Percentiles rank a stretch among this genome's conserved stretches.
These are phyloP conservation scores for Sinosuthora webbiana DNA, from an alignment of 2,113 vertebrate species.

Conservation along the genomic window DNA sequence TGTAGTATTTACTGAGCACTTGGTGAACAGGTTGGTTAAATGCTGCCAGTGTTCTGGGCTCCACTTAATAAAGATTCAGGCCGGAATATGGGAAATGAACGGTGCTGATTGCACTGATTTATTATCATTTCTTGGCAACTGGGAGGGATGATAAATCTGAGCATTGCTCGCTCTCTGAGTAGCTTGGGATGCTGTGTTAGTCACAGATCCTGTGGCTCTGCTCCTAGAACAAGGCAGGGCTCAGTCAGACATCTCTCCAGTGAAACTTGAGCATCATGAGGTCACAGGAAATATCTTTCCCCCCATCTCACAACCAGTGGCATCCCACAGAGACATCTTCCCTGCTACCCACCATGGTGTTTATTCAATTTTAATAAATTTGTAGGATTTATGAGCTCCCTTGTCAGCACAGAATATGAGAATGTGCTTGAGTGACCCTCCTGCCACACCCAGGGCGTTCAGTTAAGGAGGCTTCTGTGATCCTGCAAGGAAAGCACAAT, in stretches of 20 bases:
- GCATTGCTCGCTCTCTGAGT: fast-evolving
- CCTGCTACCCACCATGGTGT: neutral
- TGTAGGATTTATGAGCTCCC: neutral
- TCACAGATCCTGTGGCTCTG: neutral
- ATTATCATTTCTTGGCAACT: neutral
- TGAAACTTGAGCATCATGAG: neutral
- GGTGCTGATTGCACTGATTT: neutral
- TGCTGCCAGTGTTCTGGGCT: neutral
- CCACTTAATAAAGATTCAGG: neutral
- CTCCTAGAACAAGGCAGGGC: neutral
- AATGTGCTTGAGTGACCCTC: neutral
- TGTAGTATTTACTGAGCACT: neutral
- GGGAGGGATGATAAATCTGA: neutral
- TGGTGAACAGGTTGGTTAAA: neutral
- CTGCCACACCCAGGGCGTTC: neutral
- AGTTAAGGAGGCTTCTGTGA: neutral
- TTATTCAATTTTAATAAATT: neutral
- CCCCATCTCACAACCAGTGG: neutral
- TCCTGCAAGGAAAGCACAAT: neutral
- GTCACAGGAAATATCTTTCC: neutral
- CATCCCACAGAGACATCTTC: neutral
- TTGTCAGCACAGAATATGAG: neutral
- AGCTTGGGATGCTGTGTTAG: neutral
- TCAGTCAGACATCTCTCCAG: neutral
- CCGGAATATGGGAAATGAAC: neutral